Conservation (phyloP, 2,113 vertebrate species). For the Prionailurus bengalensis region DNA sequence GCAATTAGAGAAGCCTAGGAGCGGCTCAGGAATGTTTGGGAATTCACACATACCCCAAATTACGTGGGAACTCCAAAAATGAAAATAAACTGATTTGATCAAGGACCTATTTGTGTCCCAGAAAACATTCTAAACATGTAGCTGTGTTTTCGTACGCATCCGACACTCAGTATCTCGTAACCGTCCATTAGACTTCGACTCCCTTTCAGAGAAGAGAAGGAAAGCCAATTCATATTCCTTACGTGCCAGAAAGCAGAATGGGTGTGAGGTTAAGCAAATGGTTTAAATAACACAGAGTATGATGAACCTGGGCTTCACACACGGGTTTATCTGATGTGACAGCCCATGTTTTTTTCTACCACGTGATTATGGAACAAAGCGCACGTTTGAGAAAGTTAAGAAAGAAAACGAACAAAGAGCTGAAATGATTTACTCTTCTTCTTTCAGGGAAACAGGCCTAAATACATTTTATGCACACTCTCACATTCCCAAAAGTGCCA, state of each 20-base stretch:
- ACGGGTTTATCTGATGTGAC: not conserved
- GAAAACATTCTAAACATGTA: slow-evolving; percentile 58
- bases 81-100: slow-evolving; percentile 74
- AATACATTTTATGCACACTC: not conserved
- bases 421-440: slow-evolving; percentile 48
- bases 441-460: not conserved
- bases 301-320: not conserved
- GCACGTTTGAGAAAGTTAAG: slow-evolving; percentile 10
- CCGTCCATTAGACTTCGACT: slow-evolving; percentile 4
- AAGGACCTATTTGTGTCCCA: slow-evolving; percentile 54
- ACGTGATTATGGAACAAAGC: not conserved
- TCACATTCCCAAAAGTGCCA: not conserved
- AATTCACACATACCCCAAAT: slow-evolving; percentile 57
- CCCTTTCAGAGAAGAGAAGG: slow-evolving; percentile 51
- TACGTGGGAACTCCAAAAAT: slow-evolving; percentile 64
- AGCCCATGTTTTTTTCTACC: not conserved
- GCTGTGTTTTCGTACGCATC: slow-evolving; percentile 20
- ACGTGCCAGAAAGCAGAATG: not conserved
- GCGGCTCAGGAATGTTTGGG: slow-evolving; percentile 68
- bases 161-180: not conserved
- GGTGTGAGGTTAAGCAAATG: not conserved
- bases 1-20: slow-evolving; percentile 59
- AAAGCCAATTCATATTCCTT: not conserved
- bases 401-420: slow-evolving; percentile 48
- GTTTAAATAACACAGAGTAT: not conserved